phyloP scores from a whole-genome alignment of 1,140 invertebrate species.

The Drosophila truncata region DNA sequence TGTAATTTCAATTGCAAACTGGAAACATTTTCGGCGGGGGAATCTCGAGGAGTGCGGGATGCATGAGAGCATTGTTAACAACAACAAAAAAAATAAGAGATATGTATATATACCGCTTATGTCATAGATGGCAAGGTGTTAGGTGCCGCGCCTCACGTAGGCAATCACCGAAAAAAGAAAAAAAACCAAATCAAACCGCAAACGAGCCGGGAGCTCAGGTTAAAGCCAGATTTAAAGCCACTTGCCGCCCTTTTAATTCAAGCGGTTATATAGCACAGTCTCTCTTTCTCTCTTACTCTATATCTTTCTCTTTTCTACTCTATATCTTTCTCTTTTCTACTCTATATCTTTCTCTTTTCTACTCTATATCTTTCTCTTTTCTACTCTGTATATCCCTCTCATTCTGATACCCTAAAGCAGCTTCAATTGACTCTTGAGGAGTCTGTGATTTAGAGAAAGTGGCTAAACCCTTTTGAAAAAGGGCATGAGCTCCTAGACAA shows the following conservation, averaged over 20 bases:
- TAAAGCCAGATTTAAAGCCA: conserved; percentile 20
- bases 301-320: neutral
- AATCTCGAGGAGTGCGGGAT: conserved; percentile 5
- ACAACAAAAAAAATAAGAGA: conserved; percentile 4
- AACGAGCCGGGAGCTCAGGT: conserved; percentile 22
- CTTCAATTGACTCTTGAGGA: conserved; percentile 7
- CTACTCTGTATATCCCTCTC: conserved; percentile 4
- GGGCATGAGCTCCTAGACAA: neutral
- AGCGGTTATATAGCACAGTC: conserved; percentile 14
- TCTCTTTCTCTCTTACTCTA: neutral
- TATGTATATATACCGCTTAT: conserved; percentile 42
- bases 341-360: neutral
- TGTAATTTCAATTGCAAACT: conserved; percentile 72
- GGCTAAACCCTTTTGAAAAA: neutral
- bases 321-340: neutral
- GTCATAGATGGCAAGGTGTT: conserved; percentile 64
- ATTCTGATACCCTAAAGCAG: conserved; percentile 3
- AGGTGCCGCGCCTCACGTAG: conserved; percentile 59
- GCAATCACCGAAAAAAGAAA: conserved; percentile 36
- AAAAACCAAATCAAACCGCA: conserved; percentile 27
- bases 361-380: neutral
- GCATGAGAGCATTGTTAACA: conserved; percentile 55
- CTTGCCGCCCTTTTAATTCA: conserved; percentile 41
- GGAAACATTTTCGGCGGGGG: conserved; percentile 15
- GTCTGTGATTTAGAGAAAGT: conserved; percentile 17